Evolutionary conservation across 2,797 vertebrate genomes (phyloP), one percentile per base, ranked within the genome.

Genomic region (Malacoraja senta): DNA sequence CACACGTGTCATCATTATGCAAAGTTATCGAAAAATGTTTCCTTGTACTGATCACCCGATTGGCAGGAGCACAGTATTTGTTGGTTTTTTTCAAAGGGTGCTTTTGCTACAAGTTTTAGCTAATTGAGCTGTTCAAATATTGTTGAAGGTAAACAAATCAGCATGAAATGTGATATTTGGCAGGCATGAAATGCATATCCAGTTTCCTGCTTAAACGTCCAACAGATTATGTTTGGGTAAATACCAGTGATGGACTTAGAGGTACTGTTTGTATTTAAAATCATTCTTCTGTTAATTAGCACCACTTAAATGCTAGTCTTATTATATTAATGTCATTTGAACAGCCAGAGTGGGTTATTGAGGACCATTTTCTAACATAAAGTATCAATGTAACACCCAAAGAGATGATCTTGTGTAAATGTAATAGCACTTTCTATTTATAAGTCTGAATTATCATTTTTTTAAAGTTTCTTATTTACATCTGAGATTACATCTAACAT

Each of bases 401-500:
- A 12, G 38, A 68, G 61, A 35, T 4, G 71, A 71, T 21, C 58
- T 53, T 10, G 10, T n/a, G 32, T 71, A 63, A 91, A 71, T 68
- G 61, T 38, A 35, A 32, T 21, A 9, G 35, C 9, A 58, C 53
- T 86, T 24, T 61, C 35, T 35, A 38, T 91, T 71, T 71, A 10
- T 35, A 79, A 71, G 15, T 63, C 19, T 32, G 1, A 65, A 86
- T 6, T 6, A 32, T n/a, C 53, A 8, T 38, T 15, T 29, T 80
- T 7, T 90, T 24, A 38, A 81, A 68, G 8, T 65, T 93, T 80
- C 61, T 61, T 61, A 24, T 79, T 93, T 79, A 26, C 53, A 10
- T 93, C 63, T 93, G 95, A 97, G 97, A 95, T 96, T 96, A 96
- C 96, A 53, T 53, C 44, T 53, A 53, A 53, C 44, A 53, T 53